Base-by-base conservation (phyloP, 2,113 vertebrate species). In the Dissostichus mawsoni region DNA sequence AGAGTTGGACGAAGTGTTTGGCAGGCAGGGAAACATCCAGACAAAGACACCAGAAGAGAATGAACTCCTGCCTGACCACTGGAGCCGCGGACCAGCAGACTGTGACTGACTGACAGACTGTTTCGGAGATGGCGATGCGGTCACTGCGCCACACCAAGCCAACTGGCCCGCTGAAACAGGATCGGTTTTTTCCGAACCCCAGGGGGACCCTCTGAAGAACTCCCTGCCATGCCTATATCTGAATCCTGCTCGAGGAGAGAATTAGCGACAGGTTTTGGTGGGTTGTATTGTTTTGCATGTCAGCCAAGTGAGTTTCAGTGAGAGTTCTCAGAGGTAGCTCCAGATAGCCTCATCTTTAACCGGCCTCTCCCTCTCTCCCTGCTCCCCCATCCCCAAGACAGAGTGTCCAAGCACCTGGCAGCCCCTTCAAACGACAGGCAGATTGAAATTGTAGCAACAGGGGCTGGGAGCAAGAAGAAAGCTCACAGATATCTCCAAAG, bases 401-500 rank as follows among this genome's bases (percentile, higher is more conserved):
- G 52, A 78, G 90, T 80, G 84, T 85, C 88, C 78, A 73, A 92
- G 90, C 85, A 91, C 90, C 92, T 94, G 94, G 93, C 92, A 93
- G 45, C 53, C 13, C 82, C 86, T 90, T 90, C 88, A 93, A 93
- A 87, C 74, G 55, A 29, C 83, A 76, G 61, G 81, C 86, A 47
- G 78, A 89, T 78, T 82, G 84, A 89, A 92, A 92, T 75, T 87
- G 73, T 81, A 72, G 79, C 87, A 90, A 83, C 80, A 68, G 78
- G 78, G 82, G 68, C 74, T 86, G 88, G 92, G 86, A 91, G 52
- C n/a, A 44, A 66, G 80, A 91, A 88, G 81, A 90, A 92, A 90
- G 82, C 61, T 18, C 23, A 48, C 20, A 59, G 76, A 86, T 87
- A 91, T 92, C 87, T 92, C 87, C 68, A 90, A 88, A 94, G 87